Conservation (phyloP, 2,888 invertebrate genomes). For the Nebria salina region DNA sequence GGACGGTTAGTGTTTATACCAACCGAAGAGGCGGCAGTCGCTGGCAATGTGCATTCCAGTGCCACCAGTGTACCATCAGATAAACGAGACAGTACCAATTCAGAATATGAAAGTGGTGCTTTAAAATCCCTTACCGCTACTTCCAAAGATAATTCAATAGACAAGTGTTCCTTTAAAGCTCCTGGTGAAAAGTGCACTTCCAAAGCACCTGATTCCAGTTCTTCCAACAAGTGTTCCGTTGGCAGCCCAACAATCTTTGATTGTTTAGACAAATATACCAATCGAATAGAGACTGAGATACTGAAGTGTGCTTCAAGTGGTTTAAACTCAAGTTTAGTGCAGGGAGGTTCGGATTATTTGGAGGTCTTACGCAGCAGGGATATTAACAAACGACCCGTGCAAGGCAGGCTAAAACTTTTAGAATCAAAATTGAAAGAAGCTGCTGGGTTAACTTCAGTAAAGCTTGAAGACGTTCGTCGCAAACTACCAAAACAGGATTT, state of each 20-base stretch:
- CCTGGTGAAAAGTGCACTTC: conserved; percentile 20
- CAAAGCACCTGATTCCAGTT: background rate
- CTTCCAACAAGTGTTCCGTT: background rate
- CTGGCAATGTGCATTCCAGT: conserved; percentile 5
- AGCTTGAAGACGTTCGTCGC: conserved; percentile 24
- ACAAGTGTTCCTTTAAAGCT: conserved; percentile 48
- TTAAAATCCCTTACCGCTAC: background rate
- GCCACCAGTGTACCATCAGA: background rate
- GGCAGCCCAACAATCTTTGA: conserved; percentile 31
- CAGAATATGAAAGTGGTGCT: conserved; percentile 37
- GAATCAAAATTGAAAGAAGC: conserved; percentile 61
- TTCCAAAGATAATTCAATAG: conserved; percentile 46
- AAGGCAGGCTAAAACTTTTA: conserved; percentile 64
- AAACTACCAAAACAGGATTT: conserved; percentile 36
- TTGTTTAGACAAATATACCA: conserved; percentile 38
- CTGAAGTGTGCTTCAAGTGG: conserved; percentile 53
- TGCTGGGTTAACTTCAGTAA: conserved; percentile 52
- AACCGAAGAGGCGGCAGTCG: conserved; percentile 10
- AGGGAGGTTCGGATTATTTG: background rate
- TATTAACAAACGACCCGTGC: conserved; percentile 58
- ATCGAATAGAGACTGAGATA: conserved; percentile 50
- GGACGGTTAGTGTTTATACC: conserved; percentile 55
- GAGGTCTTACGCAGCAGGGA: conserved; percentile 55
- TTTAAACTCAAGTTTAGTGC: conserved; percentile 47
- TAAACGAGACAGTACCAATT: conserved; percentile 15